A percentile compares a stretch with the other conserved stretches of the same genome.
Conservation (phyloP, 64 coral and sea anemone species). For the Montipora foliosa region DNA sequence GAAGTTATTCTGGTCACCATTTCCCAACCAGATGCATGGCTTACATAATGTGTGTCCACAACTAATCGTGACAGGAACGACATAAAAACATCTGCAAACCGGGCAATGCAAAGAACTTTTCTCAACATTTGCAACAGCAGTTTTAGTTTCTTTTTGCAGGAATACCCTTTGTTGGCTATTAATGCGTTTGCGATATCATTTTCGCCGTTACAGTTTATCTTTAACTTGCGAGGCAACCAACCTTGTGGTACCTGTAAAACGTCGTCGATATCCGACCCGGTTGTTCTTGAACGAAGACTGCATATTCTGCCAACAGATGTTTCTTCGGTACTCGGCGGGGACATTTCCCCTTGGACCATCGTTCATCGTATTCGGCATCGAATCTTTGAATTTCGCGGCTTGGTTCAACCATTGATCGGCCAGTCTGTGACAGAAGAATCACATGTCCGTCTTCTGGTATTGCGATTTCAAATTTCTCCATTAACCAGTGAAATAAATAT, state of each 20-base stretch:
- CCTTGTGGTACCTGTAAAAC: not conserved
- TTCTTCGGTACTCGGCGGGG: no score
- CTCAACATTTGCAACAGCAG: not conserved
- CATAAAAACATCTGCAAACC: slow-evolving; percentile 48
- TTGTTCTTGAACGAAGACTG: not conserved
- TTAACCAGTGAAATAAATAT: not conserved
- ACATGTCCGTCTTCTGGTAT: not conserved
- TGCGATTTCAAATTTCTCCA: not conserved
- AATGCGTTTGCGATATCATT: slow-evolving; percentile 17
- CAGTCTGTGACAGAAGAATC: not conserved
- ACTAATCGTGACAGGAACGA: slow-evolving; percentile 68
- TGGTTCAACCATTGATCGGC: not conserved
- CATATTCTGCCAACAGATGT: not conserved
- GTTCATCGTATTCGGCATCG: no score
- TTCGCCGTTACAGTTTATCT: not conserved
- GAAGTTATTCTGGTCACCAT: slow-evolving; percentile 42
- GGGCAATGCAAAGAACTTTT: slow-evolving; percentile 50
- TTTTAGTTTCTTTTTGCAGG: slow-evolving; percentile 17
- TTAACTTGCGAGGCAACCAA: not conserved
- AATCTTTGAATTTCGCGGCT: slow-evolving; percentile 3
- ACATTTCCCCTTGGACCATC: no score
- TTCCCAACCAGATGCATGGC: slow-evolving; percentile 47
- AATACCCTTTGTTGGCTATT: slow-evolving; percentile 53
- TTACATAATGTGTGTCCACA: slow-evolving; percentile 98
- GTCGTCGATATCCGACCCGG: not conserved